Evolutionary conservation across 1,140 invertebrate species (phyloP).

Genomic region (Chelonus insularis): DNA sequence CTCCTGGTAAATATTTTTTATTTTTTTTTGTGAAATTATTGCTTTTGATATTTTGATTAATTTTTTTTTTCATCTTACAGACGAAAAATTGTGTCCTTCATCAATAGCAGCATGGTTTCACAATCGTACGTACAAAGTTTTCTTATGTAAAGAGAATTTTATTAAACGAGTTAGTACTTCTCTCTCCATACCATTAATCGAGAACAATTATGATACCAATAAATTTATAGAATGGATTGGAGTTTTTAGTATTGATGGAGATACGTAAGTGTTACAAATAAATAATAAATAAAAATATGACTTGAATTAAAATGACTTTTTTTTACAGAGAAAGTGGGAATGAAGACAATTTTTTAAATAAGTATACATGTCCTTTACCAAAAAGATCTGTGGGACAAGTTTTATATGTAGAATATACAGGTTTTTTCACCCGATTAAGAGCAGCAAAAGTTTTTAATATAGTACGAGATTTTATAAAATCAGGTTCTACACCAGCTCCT

Average conservation of each 20-base stretch:
- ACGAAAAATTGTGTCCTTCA: slow-evolving; percentile 63
- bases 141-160: slow-evolving; percentile 52
- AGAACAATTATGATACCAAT: slow-evolving; percentile 37
- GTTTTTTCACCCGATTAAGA: slow-evolving; percentile 52
- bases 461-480: slow-evolving; percentile 44
- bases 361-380: no score
- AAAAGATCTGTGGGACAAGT: no score
- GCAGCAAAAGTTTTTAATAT: slow-evolving; percentile 50
- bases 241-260: slow-evolving; percentile 55
- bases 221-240: slow-evolving; percentile 64
- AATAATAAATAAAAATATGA: no score
- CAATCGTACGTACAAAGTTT: slow-evolving; percentile 52
- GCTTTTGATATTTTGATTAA: slow-evolving; percentile 4
- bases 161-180: slow-evolving; percentile 44
- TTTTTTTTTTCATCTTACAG: slow-evolving; percentile 40
- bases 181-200: slow-evolving; percentile 51
- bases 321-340: no score
- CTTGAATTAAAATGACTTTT: no score
- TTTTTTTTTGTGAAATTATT: background rate
- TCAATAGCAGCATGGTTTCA: slow-evolving; percentile 65
- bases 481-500: slow-evolving; percentile 33
- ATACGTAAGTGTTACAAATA: no score
- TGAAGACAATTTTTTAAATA: no score
- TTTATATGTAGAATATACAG: no score
- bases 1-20: slow-evolving; percentile 51